Evolutionary conservation across 1,140 invertebrate species (phyloP), one percentile per base, ranked within the genome.

Genomic region (Diorhabda carinulata): DNA sequence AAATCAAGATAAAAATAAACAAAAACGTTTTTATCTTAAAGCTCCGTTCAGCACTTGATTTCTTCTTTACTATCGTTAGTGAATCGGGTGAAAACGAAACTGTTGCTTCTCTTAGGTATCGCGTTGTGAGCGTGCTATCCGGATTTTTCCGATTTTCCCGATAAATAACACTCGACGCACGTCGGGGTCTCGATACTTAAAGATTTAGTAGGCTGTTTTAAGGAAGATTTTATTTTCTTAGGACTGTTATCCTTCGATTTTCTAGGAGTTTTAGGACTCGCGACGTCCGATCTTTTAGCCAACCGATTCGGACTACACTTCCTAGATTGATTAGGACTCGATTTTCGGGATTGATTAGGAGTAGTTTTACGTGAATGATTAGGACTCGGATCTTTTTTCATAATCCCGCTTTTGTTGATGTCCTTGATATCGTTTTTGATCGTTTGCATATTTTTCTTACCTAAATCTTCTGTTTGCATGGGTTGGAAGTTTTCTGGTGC

Each of bases 401-500:
- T 56, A 41, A 25, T 41, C 69, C 69, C 6, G 67, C 61, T 67
- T 73, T 69, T 67, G 58, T 61, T 65, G 70, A 70, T 63, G n/a
- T 75, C 70, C 64, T 73, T 76, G 66, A 78, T 73, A 71, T 78
- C 77, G 10, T 70, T 74, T 69, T 74, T 74, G 6, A 78, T 70
- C 40, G 70, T 74, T 75, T 71, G 72, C 9, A 69, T 70, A 56
- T 74, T 74, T 5, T 82, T 81, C 89, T 90, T 91, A 95, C 93
- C 92, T 87, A 94, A 85, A 83, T 95, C 93, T 84, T 92, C 91
- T 76, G 91, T 88, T 80, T 88, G 88, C 68, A 90, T 88, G 42
- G 92, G 92, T 73, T 94, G 92, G 82, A 95, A 95, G 77, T 91
- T 92, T 74, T 93, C 89, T 58, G 95, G 95, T 76, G 94, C 92